These are phyloP conservation scores for Protobothrops mucrosquamatus DNA, from an alignment of 2,113 vertebrate species.

Conservation along the genomic window DNA sequence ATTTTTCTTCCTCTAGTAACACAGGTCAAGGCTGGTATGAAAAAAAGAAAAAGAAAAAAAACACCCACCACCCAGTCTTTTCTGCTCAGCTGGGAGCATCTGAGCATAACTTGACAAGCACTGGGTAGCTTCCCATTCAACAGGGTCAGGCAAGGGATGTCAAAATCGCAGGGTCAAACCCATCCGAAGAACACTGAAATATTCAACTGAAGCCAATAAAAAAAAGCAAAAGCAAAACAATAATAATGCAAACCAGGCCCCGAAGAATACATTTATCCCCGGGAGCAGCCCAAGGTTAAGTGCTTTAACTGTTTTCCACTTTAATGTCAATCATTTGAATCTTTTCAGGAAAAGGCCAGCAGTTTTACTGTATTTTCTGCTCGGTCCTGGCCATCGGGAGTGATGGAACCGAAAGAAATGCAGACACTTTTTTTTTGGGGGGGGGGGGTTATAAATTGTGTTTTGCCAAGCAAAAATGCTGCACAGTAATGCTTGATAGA, in stretches of 20 bases:
- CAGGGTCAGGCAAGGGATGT: background rate
- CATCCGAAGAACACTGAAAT: background rate
- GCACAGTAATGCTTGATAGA: slow-evolving; percentile 69
- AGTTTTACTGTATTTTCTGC: slow-evolving; percentile 73
- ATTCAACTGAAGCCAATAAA: slow-evolving; percentile 28
- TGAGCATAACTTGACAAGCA: background rate
- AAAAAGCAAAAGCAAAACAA: slow-evolving; percentile 23
- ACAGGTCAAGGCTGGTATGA: background rate
- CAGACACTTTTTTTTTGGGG: slow-evolving; percentile 29
- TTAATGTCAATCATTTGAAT: slow-evolving; percentile 75
- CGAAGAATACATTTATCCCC: slow-evolving; percentile 68
- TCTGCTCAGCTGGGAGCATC: too few species aligned
- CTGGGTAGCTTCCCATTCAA: background rate
- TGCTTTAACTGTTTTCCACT: slow-evolving; percentile 66
- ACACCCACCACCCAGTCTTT: too few species aligned
- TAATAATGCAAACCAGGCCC: slow-evolving; percentile 37
- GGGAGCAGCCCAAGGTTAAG: slow-evolving; percentile 67
- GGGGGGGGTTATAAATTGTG: slow-evolving; percentile 67
- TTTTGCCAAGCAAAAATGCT: slow-evolving; percentile 67
- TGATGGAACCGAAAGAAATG: slow-evolving; percentile 60
- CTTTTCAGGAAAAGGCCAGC: slow-evolving; percentile 63
- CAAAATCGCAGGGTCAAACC: background rate
- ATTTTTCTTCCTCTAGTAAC: background rate
- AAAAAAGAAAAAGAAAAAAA: rapidly evolving
- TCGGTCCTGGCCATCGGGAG: slow-evolving; percentile 71